phyloP scores from a whole-genome alignment of 2,888 invertebrate species.

The Dyspetes luteomarginatus region DNA sequence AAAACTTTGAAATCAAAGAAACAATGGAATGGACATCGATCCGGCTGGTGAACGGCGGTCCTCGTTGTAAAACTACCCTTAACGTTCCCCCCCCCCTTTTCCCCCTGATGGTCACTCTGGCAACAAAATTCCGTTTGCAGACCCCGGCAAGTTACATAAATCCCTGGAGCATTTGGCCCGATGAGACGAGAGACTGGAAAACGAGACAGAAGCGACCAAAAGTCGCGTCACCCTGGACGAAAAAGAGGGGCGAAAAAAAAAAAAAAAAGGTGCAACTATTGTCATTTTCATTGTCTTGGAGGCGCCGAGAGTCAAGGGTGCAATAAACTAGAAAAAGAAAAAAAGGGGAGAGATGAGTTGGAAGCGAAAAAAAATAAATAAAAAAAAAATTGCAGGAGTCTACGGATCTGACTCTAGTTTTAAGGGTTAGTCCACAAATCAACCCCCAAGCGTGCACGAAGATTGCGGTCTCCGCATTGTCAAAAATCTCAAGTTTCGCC shows the following conservation, averaged over 20 bases:
- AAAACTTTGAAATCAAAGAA: conserved; percentile 50
- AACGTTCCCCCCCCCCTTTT: background rate
- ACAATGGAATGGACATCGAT: conserved; percentile 55
- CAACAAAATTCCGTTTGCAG: conserved; percentile 38
- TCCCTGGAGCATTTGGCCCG: too few species aligned
- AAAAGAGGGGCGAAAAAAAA: background rate
- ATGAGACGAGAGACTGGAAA: background rate
- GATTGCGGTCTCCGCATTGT: conserved; percentile 66
- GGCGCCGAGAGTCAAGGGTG: conserved; percentile 52
- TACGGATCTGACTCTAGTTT: conserved; percentile 39
- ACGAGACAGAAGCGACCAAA: background rate
- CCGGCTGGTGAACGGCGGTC: conserved; percentile 36
- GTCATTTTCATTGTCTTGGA: conserved; percentile 44
- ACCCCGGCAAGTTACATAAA: background rate
- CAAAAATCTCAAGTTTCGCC: conserved; percentile 44
- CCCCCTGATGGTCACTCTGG: background rate
- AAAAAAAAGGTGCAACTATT: conserved; percentile 42
- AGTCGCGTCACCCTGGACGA: conserved; percentile 32
- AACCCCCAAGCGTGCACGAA: conserved; percentile 41
- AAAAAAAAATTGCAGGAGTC: conserved; percentile 51
- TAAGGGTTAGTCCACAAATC: conserved; percentile 77
- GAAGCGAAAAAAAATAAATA: conserved; percentile 37
- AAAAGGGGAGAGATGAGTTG: conserved; percentile 35
- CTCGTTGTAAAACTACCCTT: conserved; percentile 56
- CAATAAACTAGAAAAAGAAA: conserved; percentile 50